Evolutionary conservation across 1,140 invertebrate genomes (phyloP).

Genomic region (Riptortus pedestris): DNA sequence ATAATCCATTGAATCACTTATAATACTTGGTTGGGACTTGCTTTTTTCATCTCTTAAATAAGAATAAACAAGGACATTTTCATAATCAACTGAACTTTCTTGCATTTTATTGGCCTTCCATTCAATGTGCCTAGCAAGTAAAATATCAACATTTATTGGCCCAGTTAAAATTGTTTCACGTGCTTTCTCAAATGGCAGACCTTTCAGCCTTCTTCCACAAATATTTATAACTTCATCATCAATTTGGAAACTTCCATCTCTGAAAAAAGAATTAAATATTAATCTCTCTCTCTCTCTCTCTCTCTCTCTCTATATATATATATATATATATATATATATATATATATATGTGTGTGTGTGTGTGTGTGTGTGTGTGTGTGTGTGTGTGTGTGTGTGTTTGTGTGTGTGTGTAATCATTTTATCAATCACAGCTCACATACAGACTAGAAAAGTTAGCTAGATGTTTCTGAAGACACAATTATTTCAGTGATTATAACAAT

Average conservation of each 20-base stretch:
- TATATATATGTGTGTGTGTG: too few relatives aligned
- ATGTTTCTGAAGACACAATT: too few relatives aligned
- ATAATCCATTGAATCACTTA: background rate
- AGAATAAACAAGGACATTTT: constrained; percentile 34
- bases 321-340: too few relatives aligned
- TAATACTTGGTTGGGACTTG: background rate
- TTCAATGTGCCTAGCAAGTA: constrained; percentile 35
- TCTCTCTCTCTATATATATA: too few relatives aligned
- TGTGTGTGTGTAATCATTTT: too few relatives aligned
- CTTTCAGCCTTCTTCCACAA: constrained; percentile 50
- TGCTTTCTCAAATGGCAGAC: constrained; percentile 50
- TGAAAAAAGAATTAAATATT: constrained; percentile 38
- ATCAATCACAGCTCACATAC: too few relatives aligned
- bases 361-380: too few relatives aligned
- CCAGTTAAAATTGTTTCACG: constrained; percentile 44
- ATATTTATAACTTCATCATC: constrained; percentile 60
- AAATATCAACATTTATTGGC: constrained; percentile 44
- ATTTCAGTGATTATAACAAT: too few relatives aligned
- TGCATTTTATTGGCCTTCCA: constrained; percentile 36
- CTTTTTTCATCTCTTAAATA: background rate
- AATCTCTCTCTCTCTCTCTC: too few relatives aligned
- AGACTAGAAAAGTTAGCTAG: too few relatives aligned
- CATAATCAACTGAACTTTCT: constrained; percentile 58
- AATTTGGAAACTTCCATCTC: constrained; percentile 45
- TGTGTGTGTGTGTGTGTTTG: too few relatives aligned